These are phyloP conservation scores for Adineta ricciae DNA, from an alignment of 2,888 invertebrate genomes.

Conservation along the genomic window DNA sequence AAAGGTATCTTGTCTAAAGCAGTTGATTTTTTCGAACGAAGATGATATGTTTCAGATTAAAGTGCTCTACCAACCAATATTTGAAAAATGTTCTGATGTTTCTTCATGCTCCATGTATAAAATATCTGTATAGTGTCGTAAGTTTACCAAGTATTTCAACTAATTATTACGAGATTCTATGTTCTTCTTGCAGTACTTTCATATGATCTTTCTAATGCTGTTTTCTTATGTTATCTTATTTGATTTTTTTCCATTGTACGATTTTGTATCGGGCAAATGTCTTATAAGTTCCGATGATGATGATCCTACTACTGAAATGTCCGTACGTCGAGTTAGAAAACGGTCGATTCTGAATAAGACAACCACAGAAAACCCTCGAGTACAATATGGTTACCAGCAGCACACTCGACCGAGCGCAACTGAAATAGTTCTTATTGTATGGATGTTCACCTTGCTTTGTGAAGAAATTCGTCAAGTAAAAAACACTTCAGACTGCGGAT, in stretches of 20 bases:
- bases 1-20: neutral
- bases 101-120: neutral
- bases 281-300: neutral
- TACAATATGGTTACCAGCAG: no score
- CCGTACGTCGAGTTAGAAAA: no score
- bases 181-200: neutral
- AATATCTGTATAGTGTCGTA: neutral
- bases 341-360: no score
- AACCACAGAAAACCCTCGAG: no score
- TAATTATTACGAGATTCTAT: no score
- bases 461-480: slow-evolving; percentile 48
- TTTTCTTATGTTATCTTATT: neutral
- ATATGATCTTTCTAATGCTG: neutral
- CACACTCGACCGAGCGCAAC: neutral
- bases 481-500: no score
- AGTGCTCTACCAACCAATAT: neutral
- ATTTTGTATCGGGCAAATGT: neutral
- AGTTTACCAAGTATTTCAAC: no score
- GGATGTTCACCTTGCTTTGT: slow-evolving; percentile 45
- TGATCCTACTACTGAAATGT: neutral
- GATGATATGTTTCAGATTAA: neutral
- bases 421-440: slow-evolving; percentile 41
- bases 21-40: no score
- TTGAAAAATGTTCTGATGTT: neutral
- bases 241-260: neutral